Evolutionary conservation across 2,113 vertebrate genomes (phyloP).

Genomic region (human (Homo sapiens)): GRCh38 chr3:46289501-46290000

Average conservation of each 20-base stretch:
- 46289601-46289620: neutral
- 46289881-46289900: neutral
- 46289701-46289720: too few relatives aligned
- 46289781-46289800: neutral
- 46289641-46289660: neutral
- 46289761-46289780: neutral
- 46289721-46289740: too few relatives aligned
- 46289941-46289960: neutral
- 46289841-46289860: neutral
- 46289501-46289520: neutral
- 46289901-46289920: neutral
- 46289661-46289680: neutral
- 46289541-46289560: neutral
- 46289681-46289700: neutral
- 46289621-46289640: neutral
- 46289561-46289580: neutral
- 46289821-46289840: neutral
- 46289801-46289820: neutral
- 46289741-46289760: neutral
- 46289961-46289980: neutral
- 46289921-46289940: neutral
- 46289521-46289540: neutral
- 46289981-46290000: neutral
- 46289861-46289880: conserved; percentile 25
- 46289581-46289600: neutral